Conservation (phyloP, 1,140 invertebrate species). For the Listronotus bonariensis region DNA sequence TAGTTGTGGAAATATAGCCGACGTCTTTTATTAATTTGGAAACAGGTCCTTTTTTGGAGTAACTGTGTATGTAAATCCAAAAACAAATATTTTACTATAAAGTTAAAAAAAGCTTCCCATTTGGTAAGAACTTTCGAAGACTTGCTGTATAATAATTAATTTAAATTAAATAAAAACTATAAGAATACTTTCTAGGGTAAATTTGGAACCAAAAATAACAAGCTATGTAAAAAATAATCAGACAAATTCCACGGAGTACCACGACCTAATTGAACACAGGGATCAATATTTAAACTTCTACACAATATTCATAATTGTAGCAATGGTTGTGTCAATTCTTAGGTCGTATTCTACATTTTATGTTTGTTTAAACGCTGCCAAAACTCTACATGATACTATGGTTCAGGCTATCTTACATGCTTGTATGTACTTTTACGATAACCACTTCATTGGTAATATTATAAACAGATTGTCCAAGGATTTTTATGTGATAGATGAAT, state of each 20-base stretch:
- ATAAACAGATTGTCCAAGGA: constrained; percentile 47
- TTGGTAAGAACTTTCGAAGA: too few relatives aligned
- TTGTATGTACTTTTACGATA: constrained; percentile 45
- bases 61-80: too few relatives aligned
- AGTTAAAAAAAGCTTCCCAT: too few relatives aligned
- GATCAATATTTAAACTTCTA: constrained; percentile 66
- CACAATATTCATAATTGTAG: constrained; percentile 67
- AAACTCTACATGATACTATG: constrained; percentile 40
- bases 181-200: constrained; percentile 36
- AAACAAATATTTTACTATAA: too few relatives aligned
- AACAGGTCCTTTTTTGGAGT: too few relatives aligned
- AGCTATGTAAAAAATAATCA: constrained; percentile 29
- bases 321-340: constrained; percentile 60
- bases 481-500: constrained; percentile 42
- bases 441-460: constrained; percentile 45
- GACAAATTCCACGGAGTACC: constrained; percentile 15
- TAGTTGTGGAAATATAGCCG: too few relatives aligned
- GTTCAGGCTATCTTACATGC: constrained; percentile 37
- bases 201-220: constrained; percentile 37
- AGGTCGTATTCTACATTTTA: constrained; percentile 45
- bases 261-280: background rate
- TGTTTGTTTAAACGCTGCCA: constrained; percentile 30
- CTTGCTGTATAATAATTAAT: too few relatives aligned
- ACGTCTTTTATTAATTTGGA: too few relatives aligned
- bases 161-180: too few relatives aligned